Conservation (phyloP, 2,888 invertebrate species). For the Tachina fera region DNA sequence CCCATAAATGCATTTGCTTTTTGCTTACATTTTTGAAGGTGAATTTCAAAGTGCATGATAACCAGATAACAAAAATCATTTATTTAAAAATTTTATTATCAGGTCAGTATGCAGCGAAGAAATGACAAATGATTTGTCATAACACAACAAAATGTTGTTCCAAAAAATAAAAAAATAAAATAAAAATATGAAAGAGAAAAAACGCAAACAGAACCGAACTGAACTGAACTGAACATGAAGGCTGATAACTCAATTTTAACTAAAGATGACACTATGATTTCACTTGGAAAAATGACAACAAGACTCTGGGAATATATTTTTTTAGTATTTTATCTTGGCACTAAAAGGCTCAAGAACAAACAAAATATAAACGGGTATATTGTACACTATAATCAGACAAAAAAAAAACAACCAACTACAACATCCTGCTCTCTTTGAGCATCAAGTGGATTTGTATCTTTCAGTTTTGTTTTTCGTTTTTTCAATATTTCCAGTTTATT, state of each 20-base stretch:
- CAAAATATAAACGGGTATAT: constrained; percentile 31
- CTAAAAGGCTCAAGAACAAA: constrained; percentile 42
- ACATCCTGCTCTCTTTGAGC: constrained; percentile 29
- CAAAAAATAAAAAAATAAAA: not conserved
- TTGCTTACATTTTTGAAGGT: not conserved
- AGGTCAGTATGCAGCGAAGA: constrained; percentile 8
- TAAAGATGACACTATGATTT: constrained; percentile 76
- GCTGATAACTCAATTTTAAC: constrained; percentile 80
- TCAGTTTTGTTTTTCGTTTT: constrained; percentile 23
- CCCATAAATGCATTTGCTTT: not conserved
- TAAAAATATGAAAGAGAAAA: not conserved
- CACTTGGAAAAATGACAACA: constrained; percentile 72
- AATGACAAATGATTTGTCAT: constrained; percentile 71
- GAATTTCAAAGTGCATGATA: constrained; percentile 13
- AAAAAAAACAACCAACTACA: constrained; percentile 15
- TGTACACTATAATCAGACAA: constrained; percentile 10
- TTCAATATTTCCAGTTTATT: constrained; percentile 51
- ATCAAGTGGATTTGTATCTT: constrained; percentile 53
- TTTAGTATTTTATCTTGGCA: constrained; percentile 54
- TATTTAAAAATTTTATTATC: constrained; percentile 37
- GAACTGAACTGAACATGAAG: constrained; percentile 38
- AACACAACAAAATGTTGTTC: constrained; percentile 67
- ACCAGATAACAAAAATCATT: constrained; percentile 10
- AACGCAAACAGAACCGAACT: not conserved
- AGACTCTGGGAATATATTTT: constrained; percentile 66